phyloP scores from a whole-genome alignment of 2,797 vertebrate species.

The Cheirogaleus major region DNA sequence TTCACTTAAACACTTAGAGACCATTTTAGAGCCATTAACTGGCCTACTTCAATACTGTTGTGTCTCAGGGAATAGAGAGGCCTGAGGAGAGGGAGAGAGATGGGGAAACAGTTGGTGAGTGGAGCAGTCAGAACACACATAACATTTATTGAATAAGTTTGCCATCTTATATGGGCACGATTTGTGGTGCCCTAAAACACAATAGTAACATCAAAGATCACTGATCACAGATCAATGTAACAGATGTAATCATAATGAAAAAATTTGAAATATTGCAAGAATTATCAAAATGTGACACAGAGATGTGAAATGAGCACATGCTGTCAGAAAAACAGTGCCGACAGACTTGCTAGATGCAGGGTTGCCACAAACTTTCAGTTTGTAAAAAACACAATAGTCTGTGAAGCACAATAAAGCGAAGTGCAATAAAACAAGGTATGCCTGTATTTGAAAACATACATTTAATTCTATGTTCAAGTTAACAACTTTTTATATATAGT shows the following conservation, averaged over 20 bases:
- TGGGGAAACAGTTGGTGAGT: not conserved
- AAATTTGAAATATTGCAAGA: not conserved
- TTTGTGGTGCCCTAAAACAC: not conserved
- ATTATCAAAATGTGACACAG: not conserved
- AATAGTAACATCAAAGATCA: not conserved
- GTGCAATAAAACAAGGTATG: not conserved
- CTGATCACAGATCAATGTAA: not conserved
- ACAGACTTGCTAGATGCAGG: not conserved
- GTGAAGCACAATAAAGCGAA: not conserved
- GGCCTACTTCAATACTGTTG: not conserved
- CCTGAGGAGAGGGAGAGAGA: not conserved
- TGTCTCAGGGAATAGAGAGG: not conserved
- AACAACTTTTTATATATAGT: not conserved
- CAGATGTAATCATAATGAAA: not conserved
- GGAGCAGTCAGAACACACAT: not conserved
- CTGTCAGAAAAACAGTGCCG: not conserved
- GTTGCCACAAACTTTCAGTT: not conserved
- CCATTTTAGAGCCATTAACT: not conserved
- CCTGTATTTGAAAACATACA: not conserved
- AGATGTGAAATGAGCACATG: not conserved
- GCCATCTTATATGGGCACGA: not conserved
- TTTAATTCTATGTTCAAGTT: slow-evolving; percentile 5
- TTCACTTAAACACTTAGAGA: not conserved
- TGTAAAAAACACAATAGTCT: not conserved
- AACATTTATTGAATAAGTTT: not conserved